phyloP scores from a whole-genome alignment of 64 coral and sea anemone genomes.

The Pocillopora damicornis region DNA sequence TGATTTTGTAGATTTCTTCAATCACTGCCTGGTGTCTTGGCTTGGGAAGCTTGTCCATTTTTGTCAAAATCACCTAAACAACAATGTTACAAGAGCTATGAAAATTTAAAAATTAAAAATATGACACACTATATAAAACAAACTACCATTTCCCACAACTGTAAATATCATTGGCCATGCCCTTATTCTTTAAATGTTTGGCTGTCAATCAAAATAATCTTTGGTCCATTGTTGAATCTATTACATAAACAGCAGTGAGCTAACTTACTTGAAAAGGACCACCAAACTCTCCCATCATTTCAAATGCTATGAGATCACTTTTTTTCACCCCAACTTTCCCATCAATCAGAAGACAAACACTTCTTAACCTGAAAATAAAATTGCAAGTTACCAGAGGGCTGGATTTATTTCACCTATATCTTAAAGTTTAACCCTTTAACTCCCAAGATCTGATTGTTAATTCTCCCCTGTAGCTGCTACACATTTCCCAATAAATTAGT shows the following conservation, averaged over 20 bases:
- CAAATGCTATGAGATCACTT: slow-evolving; percentile 84
- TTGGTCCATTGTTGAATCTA: too few species aligned
- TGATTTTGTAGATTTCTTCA: slow-evolving; percentile 43
- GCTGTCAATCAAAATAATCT: too few species aligned
- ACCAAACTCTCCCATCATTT: slow-evolving; percentile 81
- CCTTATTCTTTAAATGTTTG: too few species aligned
- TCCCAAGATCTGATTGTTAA: too few species aligned
- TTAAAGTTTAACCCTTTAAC: too few species aligned
- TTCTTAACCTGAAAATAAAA: slow-evolving; percentile 46
- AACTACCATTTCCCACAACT: background rate
- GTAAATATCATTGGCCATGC: background rate
- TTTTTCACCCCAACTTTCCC: slow-evolving; percentile 83
- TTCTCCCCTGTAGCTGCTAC: too few species aligned
- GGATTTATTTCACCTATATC: too few species aligned
- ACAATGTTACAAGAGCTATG: background rate
- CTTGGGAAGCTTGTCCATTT: slow-evolving; percentile 74
- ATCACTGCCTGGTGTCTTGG: slow-evolving; percentile 36
- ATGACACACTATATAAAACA: background rate
- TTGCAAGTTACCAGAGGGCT: too few species aligned
- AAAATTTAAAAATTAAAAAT: background rate
- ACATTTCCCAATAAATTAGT: too few species aligned
- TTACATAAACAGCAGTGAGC: too few species aligned
- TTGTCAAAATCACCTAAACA: slow-evolving; percentile 70
- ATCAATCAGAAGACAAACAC: slow-evolving; percentile 80
- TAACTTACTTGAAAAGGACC: slow-evolving; percentile 63